These are phyloP conservation scores for Gari tellinella DNA, from an alignment of 2,888 invertebrate species.

Conservation along the genomic window DNA sequence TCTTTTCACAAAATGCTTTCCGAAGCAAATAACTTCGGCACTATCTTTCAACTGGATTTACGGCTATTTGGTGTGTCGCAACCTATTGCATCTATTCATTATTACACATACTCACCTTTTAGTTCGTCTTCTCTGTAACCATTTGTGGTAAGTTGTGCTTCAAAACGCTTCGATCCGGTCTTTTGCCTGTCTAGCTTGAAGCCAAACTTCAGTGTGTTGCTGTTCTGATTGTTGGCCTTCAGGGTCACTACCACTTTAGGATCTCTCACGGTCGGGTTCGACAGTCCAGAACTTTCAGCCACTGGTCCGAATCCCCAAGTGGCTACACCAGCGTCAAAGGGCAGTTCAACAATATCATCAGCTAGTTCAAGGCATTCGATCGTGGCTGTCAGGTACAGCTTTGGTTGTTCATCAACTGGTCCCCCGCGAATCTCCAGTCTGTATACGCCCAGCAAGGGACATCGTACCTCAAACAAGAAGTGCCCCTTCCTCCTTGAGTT, in stretches of 20 bases:
- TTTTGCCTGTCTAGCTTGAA: slow-evolving; percentile 1
- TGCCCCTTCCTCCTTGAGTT: slow-evolving; percentile 35
- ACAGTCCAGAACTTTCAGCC: slow-evolving; percentile 19
- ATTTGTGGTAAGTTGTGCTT: too few species aligned
- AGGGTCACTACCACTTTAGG: slow-evolving; percentile 21
- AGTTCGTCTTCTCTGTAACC: too few species aligned
- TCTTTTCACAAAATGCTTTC: too few species aligned
- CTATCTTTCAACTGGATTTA: too few species aligned
- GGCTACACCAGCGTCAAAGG: slow-evolving; percentile 13
- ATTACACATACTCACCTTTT: too few species aligned
- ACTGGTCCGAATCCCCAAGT: slow-evolving; percentile 40
- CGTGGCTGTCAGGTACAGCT: slow-evolving; percentile 23
- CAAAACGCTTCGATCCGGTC: too few species aligned
- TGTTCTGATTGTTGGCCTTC: not conserved
- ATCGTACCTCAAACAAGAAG: slow-evolving; percentile 43
- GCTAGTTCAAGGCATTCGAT: slow-evolving; percentile 33
- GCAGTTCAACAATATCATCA: slow-evolving; percentile 7
- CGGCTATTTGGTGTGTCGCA: too few species aligned
- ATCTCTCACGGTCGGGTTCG: slow-evolving; percentile 23
- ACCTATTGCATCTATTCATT: too few species aligned
- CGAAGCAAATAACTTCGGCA: too few species aligned
- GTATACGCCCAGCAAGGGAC: slow-evolving; percentile 32
- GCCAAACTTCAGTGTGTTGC: not conserved
- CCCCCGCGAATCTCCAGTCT: slow-evolving; percentile 27
- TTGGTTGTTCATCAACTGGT: not conserved